phyloP scores from a whole-genome alignment of 2,888 invertebrate species.

The Lasius fuliginosus region DNA sequence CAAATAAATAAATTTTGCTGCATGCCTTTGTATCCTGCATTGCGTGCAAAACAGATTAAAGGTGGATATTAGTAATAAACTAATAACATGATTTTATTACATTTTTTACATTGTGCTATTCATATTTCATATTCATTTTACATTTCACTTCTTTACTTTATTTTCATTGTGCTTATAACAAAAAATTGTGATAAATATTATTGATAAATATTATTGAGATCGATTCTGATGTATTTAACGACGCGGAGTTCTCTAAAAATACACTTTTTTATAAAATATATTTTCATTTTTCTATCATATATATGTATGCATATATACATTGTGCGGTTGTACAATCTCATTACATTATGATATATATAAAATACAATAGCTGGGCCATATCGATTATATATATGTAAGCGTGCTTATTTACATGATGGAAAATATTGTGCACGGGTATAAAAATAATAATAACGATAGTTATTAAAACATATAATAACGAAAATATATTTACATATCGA shows the following conservation, averaged over 20 bases:
- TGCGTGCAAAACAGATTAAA: not conserved
- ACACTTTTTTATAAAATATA: not conserved
- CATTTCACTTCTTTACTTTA: constrained; percentile 12
- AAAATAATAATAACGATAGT: not conserved
- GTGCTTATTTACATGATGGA: constrained; percentile 70
- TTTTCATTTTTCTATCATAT: not conserved
- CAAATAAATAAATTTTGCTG: no score
- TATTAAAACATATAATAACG: not conserved
- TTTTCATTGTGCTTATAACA: constrained; percentile 3
- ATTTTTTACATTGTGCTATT: not conserved
- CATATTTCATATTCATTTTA: not conserved
- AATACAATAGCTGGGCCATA: not conserved
- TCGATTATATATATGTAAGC: constrained; percentile 15
- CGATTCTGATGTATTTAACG: constrained; percentile 13
- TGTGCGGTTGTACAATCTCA: not conserved
- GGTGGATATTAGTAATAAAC: constrained; percentile 36
- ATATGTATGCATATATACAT: constrained; percentile 5
- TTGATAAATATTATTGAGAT: constrained; percentile 18
- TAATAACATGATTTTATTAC: constrained; percentile 55
- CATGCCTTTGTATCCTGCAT: not conserved
- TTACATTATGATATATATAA: not conserved
- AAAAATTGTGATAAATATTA: constrained; percentile 5
- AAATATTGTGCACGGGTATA: not conserved
- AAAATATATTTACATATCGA: constrained; percentile 40
- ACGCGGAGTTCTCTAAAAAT: constrained; percentile 50